Evolutionary conservation across 1,140 invertebrate species (phyloP).

Genomic region (Euwallacea similis): DNA sequence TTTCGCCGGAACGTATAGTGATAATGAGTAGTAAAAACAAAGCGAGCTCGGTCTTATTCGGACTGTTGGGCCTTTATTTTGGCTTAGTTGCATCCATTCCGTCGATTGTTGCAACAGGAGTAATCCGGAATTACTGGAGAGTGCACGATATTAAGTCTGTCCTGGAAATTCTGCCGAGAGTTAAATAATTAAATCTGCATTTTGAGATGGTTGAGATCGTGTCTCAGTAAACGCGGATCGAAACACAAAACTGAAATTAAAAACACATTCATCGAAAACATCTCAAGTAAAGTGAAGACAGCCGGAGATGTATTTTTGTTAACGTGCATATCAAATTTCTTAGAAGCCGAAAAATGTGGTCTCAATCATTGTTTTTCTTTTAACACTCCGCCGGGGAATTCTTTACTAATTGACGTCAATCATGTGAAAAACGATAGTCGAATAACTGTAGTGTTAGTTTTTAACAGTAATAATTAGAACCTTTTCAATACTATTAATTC

Average conservation of each 20-base stretch:
- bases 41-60: not conserved
- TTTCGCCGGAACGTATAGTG: slow-evolving; percentile 1
- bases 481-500: too few relatives aligned
- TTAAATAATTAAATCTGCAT: slow-evolving; percentile 10
- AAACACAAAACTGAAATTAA: slow-evolving; percentile 3
- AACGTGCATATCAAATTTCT: slow-evolving; percentile 13
- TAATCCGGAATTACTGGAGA: slow-evolving; percentile 9
- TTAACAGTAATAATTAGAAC: too few relatives aligned
- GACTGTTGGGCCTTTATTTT: slow-evolving; percentile 3
- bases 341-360: slow-evolving; percentile 25
- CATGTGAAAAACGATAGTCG: too few relatives aligned
- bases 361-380: slow-evolving; percentile 26
- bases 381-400: not conserved
- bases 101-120: slow-evolving; percentile 12
- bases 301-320: slow-evolving; percentile 4
- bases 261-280: slow-evolving; percentile 19
- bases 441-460: too few relatives aligned
- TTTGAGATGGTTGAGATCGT: not conserved
- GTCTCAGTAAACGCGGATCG: not conserved
- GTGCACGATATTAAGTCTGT: not conserved
- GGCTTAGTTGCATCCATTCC: not conserved
- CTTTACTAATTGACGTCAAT: too few relatives aligned
- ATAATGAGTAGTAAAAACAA: slow-evolving; percentile 22
- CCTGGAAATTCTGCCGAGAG: not conserved
- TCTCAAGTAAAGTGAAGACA: slow-evolving; percentile 14